Conservation (phyloP, 1,140 invertebrate genomes). For the Drosophila elegans region DNA sequence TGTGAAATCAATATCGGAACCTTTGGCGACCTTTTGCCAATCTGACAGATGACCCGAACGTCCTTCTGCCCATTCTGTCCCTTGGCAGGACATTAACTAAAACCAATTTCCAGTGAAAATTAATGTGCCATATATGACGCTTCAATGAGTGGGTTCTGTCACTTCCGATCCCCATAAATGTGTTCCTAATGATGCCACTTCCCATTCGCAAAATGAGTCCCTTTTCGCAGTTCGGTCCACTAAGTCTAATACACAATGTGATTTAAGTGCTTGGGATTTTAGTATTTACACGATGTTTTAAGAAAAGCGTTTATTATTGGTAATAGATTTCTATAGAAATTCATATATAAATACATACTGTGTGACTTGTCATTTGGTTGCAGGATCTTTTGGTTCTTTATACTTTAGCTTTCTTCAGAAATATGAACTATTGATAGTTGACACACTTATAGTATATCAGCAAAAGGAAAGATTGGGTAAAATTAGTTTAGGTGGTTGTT, state of each 20-base stretch:
- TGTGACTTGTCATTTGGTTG: too few relatives aligned
- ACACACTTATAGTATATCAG: too few relatives aligned
- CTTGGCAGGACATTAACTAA: conserved; percentile 50
- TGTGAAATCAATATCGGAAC: conserved; percentile 61
- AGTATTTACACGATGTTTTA: not conserved
- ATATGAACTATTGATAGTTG: too few relatives aligned
- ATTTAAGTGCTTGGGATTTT: not conserved
- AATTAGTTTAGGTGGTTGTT: too few relatives aligned
- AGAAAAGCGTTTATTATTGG: not conserved
- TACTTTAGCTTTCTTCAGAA: too few relatives aligned
- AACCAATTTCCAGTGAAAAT: conserved; percentile 35
- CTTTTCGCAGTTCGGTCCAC: not conserved
- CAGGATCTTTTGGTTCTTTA: too few relatives aligned
- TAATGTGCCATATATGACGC: conserved; percentile 59
- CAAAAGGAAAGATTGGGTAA: too few relatives aligned
- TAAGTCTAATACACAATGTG: not conserved
- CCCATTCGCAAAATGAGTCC: conserved; percentile 1
- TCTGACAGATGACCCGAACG: conserved; percentile 62
- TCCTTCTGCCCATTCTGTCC: not conserved
- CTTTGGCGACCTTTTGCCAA: conserved; percentile 42
- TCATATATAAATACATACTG: too few relatives aligned
- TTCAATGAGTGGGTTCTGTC: conserved; percentile 45
- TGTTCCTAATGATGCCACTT: conserved; percentile 58
- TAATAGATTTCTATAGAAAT: too few relatives aligned
- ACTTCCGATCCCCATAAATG: conserved; percentile 49